Evolutionary conservation across 2,888 invertebrate species (phyloP).

Genomic region (Drosophila emarginata): DNA sequence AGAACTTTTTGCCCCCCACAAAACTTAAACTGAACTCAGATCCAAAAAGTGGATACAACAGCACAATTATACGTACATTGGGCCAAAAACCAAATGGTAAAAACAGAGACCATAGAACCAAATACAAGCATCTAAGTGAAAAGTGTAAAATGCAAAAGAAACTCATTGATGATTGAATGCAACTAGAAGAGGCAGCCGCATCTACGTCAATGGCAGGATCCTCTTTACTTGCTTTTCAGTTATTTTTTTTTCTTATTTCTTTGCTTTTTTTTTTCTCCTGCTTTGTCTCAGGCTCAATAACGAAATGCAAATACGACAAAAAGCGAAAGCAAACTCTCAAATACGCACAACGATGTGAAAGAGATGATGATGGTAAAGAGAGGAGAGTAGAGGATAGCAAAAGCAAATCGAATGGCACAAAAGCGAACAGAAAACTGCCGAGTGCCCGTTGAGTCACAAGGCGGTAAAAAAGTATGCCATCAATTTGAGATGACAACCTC

Average conservation of each 20-base stretch:
- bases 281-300: slow-evolving; percentile 75
- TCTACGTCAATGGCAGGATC: slow-evolving; percentile 26
- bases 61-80: slow-evolving; percentile 53
- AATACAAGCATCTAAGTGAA: slow-evolving; percentile 57
- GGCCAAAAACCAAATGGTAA: slow-evolving; percentile 36
- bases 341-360: slow-evolving; percentile 41
- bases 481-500: slow-evolving; percentile 18
- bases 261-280: slow-evolving; percentile 48
- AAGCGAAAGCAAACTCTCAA: slow-evolving; percentile 64
- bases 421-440: slow-evolving; percentile 54
- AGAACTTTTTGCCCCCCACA: slow-evolving; percentile 24
- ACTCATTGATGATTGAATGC: slow-evolving; percentile 73
- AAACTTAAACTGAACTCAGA: slow-evolving; percentile 26
- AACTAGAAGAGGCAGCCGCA: slow-evolving; percentile 30
- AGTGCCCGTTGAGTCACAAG: slow-evolving; percentile 49
- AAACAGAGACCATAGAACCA: slow-evolving; percentile 25
- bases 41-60: slow-evolving; percentile 43
- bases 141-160: slow-evolving; percentile 65
- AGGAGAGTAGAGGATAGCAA: slow-evolving; percentile 20
- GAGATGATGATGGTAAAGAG: slow-evolving; percentile 27
- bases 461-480: slow-evolving; percentile 22
- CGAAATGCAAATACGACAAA: slow-evolving; percentile 73
- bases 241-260: background rate
- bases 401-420: slow-evolving; percentile 50
- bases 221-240: too few species aligned